Evolutionary conservation across 2,888 invertebrate species (phyloP), one percentile per base, ranked within the genome.

Genomic region (Celastrina argiolus): DNA sequence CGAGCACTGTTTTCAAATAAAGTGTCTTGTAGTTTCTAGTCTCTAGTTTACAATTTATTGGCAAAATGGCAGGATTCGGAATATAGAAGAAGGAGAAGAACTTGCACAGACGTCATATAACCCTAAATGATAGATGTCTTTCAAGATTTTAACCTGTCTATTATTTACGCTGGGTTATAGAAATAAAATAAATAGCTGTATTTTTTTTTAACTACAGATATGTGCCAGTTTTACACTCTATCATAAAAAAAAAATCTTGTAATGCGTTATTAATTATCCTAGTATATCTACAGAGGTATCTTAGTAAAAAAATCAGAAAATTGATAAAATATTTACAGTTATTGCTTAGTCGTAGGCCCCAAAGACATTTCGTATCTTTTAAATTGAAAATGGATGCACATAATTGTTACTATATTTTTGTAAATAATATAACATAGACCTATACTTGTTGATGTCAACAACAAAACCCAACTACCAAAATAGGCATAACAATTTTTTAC

Each of bases 341-440:
- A 80, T 81, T 81, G 79, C 80, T 80, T 70, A 68, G 69, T 72
- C 69, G 71, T 82, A 82, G 81, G 82, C 82, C 81, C 76, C 76
- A 31, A 51, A 51, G 12, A 61, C 58, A 31, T 31, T 31, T 31
- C 58, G 58, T 31, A 58, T 31, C 26, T 45, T 45, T 51, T 12
- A 36, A 36, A 36, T 12, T 12, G 0, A 45, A 45, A 45, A 18
- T 16, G 22, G 12, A 51, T 22, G 22, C 18, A 22, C 51, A 3
- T 18, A 22, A 51, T 12, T 12, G 10, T 51, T 22, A 22, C 12
- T 18, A 18, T 1, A 18, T 8, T 18, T 41, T 45, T 45, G 2
- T n/a, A 16, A 45, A 45, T 2, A 45, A 45, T 8, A 31, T 31
- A 18, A 2, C 8, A 18, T 2, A 16, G 5, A 31, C 7, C 6